Conservation (phyloP, 37 sponge, comb jelly and placozoan genomes). For the Mnemiopsis leidyi region DNA sequence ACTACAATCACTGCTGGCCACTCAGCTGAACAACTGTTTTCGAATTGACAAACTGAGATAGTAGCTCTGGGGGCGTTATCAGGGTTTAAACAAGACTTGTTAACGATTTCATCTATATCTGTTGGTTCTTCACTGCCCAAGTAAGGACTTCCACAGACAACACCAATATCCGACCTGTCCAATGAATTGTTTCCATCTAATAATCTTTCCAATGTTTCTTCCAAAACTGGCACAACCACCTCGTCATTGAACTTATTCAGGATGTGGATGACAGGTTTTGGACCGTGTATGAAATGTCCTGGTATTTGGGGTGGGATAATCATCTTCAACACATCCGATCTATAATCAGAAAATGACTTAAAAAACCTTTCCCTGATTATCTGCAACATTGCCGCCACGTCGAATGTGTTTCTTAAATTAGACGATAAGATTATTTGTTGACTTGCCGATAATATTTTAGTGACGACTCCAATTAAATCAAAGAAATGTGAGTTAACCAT, state of each 20-base stretch:
- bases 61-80: no score
- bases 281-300: not conserved
- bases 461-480: not conserved
- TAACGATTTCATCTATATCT: not conserved
- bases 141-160: no score
- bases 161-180: not conserved
- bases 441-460: not conserved
- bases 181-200: not conserved
- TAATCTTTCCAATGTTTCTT: not conserved
- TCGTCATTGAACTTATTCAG: not conserved
- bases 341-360: not conserved
- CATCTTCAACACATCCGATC: not conserved
- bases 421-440: not conserved
- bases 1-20: not conserved
- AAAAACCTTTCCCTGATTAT: not conserved
- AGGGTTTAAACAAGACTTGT: not conserved
- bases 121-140: not conserved
- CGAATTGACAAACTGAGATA: not conserved
- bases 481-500: not conserved
- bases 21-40: not conserved
- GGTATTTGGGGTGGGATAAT: not conserved
- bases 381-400: not conserved
- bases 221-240: not conserved
- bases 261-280: not conserved
- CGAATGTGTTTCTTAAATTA: not conserved